phyloP scores from a whole-genome alignment of 2,888 invertebrate genomes.

The Tipula helvola region DNA sequence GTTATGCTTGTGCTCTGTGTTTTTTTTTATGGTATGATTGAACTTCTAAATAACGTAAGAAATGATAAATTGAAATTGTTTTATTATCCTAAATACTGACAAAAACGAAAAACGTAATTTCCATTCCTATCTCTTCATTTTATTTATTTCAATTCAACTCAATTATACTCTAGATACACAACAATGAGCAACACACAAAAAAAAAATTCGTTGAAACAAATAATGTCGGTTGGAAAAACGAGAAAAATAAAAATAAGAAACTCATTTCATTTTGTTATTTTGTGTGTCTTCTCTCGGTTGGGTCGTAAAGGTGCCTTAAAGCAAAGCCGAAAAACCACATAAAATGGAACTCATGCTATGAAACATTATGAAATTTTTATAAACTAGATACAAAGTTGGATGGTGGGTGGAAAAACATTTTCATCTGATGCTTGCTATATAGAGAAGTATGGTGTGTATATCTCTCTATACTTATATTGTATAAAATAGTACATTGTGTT shows the following conservation, averaged over 20 bases:
- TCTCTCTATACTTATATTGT: neutral
- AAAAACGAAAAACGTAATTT: neutral
- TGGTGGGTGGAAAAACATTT: neutral
- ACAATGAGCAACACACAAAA: neutral
- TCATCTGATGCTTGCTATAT: neutral
- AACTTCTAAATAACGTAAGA: neutral
- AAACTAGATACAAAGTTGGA: conserved; percentile 15
- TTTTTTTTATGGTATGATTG: neutral
- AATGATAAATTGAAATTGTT: conserved; percentile 4
- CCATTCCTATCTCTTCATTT: neutral
- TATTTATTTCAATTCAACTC: conserved; percentile 4
- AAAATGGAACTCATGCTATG: conserved; percentile 17
- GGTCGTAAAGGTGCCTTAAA: conserved; percentile 19
- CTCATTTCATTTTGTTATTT: conserved; percentile 8
- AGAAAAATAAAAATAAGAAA: conserved; percentile 6
- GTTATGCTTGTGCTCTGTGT: neutral
- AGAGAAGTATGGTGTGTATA: neutral
- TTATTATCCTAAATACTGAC: conserved; percentile 4
- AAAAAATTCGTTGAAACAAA: neutral
- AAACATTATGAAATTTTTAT: conserved; percentile 9
- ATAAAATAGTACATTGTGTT: neutral
- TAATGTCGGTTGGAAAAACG: neutral
- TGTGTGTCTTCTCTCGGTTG: conserved; percentile 14
- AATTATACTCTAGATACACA: conserved; percentile 4
- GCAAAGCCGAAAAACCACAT: conserved; percentile 17